These are phyloP conservation scores for Achatina immaculata DNA, from an alignment of 1,140 invertebrate species.

Conservation along the genomic window DNA sequence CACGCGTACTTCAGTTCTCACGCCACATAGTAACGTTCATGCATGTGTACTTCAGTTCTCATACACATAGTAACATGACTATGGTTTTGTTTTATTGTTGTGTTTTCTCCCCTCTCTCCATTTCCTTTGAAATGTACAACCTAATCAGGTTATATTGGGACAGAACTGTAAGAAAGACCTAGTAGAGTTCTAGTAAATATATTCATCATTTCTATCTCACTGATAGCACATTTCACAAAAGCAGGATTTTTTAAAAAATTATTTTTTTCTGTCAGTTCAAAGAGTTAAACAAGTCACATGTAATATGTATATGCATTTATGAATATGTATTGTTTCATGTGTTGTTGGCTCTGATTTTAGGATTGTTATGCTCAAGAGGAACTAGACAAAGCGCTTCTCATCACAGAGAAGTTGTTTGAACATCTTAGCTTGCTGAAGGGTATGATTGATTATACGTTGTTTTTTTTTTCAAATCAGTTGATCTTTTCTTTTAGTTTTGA, in stretches of 20 bases:
- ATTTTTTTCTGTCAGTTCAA: background rate
- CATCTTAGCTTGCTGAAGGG: slow-evolving; percentile 43
- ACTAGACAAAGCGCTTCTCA: slow-evolving; percentile 24
- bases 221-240: background rate
- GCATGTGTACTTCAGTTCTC: too few relatives aligned
- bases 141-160: too few relatives aligned
- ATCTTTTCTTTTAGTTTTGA: background rate
- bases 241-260: background rate
- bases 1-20: too few relatives aligned
- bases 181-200: background rate
- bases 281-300: background rate
- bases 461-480: too few relatives aligned
- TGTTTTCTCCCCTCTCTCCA: too few relatives aligned
- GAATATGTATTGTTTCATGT: background rate
- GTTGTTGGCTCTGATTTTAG: slow-evolving; percentile 12
- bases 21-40: too few relatives aligned
- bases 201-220: background rate
- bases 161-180: background rate
- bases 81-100: too few relatives aligned
- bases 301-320: background rate
- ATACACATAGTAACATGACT: too few relatives aligned
- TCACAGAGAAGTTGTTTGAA: slow-evolving; percentile 40
- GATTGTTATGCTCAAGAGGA: slow-evolving; percentile 38
- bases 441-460: slow-evolving; percentile 3
- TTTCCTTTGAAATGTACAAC: too few relatives aligned